Evolutionary conservation across 2,113 vertebrate genomes (phyloP).

Genomic region (Megalops atlanticus): DNA sequence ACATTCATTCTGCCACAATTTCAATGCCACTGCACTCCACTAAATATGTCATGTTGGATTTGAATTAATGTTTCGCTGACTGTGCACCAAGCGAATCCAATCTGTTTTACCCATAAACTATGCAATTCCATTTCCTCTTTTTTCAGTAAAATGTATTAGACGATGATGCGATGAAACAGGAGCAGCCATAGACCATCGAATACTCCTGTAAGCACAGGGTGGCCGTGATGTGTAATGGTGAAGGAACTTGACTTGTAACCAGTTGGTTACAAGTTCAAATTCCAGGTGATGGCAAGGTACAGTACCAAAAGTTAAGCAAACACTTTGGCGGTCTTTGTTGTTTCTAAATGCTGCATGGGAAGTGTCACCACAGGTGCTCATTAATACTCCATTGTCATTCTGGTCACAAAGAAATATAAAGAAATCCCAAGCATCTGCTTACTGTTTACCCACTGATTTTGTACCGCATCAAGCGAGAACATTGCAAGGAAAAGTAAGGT

Average conservation of each 20-base stretch:
- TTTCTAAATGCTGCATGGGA: no score
- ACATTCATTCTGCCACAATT: background rate
- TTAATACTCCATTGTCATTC: no score
- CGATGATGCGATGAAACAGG: background rate
- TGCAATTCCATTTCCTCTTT: background rate
- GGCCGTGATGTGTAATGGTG: no score
- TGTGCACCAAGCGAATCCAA: background rate
- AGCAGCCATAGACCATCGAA: background rate
- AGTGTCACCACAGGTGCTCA: no score
- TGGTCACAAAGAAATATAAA: no score
- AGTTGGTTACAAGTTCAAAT: no score
- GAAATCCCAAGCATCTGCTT: background rate
- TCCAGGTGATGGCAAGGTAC: no score
- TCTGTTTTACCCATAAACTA: background rate
- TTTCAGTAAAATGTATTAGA: background rate
- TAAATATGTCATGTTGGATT: background rate
- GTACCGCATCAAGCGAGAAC: background rate
- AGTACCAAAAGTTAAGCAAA: no score
- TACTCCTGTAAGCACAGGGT: background rate
- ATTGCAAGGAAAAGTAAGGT: conserved; percentile 21
- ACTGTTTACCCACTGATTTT: conserved; percentile 11
- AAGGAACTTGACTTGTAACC: no score
- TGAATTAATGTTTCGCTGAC: no score
- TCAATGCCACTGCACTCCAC: conserved; percentile 4
- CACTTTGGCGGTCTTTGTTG: no score